Conservation (phyloP, 1,140 invertebrate genomes). For the Antheraea mylitta region DNA sequence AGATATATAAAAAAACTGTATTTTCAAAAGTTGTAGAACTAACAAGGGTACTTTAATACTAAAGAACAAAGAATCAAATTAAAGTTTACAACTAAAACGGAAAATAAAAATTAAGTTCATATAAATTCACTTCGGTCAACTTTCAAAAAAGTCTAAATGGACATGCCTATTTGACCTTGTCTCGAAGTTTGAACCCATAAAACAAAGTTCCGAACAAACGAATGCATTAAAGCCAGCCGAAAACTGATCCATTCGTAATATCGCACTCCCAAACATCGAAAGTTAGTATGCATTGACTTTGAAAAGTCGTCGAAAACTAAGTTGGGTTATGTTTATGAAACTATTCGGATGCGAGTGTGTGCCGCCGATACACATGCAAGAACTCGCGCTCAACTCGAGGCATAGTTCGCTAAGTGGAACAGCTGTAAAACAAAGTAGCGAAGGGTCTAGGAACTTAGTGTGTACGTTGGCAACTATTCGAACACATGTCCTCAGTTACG, state of each 20-base stretch:
- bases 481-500: conserved; percentile 56
- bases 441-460: conserved; percentile 77
- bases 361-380: conserved; percentile 75
- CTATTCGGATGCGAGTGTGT: conserved; percentile 75
- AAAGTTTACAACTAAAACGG: not conserved
- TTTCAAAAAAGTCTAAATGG: conserved; percentile 36
- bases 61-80: not conserved
- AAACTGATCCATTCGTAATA: conserved; percentile 76
- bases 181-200: conserved; percentile 68
- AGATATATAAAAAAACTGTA: too few relatives aligned
- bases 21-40: too few relatives aligned
- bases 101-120: not conserved
- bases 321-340: conserved; percentile 78
- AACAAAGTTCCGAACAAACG: conserved; percentile 76
- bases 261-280: conserved; percentile 74
- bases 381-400: conserved; percentile 74
- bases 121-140: conserved; percentile 2
- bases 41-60: not conserved
- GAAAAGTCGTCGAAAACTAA: conserved; percentile 78
- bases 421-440: conserved; percentile 78
- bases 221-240: conserved; percentile 69
- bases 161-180: conserved; percentile 63
- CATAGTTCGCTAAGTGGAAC: conserved; percentile 78
- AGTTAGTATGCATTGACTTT: conserved; percentile 79
- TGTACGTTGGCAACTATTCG: conserved; percentile 70